These are phyloP conservation scores for Lithobates sylvaticus DNA, from an alignment of 2,797 vertebrate genomes.

Conservation along the genomic window DNA sequence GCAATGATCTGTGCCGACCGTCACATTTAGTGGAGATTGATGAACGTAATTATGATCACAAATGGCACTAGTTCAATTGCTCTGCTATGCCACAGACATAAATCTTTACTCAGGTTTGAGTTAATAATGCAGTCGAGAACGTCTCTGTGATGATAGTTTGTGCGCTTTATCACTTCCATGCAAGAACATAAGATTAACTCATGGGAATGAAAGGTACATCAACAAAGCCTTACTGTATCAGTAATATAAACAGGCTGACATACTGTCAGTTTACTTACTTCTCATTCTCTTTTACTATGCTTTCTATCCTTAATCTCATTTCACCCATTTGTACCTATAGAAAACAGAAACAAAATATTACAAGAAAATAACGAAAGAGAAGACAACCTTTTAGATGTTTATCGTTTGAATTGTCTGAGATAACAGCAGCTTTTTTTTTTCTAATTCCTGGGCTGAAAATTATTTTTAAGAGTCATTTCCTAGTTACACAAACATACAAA, in stretches of 20 bases:
- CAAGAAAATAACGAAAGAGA: neutral
- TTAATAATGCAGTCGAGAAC: neutral
- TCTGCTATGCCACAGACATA: neutral
- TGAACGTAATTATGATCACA: constrained; percentile 9
- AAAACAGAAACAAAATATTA: constrained; percentile 60
- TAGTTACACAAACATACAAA: neutral
- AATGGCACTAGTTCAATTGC: constrained; percentile 13
- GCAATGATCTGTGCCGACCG: neutral
- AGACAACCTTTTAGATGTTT: neutral
- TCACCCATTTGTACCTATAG: constrained; percentile 83
- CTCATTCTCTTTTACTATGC: constrained; percentile 90
- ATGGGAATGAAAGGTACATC: neutral
- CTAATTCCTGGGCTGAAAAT: neutral
- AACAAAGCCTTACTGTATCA: neutral
- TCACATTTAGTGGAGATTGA: neutral
- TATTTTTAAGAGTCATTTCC: neutral
- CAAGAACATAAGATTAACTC: neutral
- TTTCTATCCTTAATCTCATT: constrained; percentile 85
- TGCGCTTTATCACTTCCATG: neutral
- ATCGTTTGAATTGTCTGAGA: neutral
- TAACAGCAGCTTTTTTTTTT: neutral
- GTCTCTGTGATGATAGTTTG: neutral
- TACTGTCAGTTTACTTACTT: constrained; percentile 77
- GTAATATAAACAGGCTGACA: neutral
- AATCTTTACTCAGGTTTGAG: constrained; percentile 1